A percentile compares a stretch with the other conserved stretches of the same genome.
phyloP scores from a whole-genome alignment of 2,797 vertebrate species.

The Buphagus erythrorhynchus region DNA sequence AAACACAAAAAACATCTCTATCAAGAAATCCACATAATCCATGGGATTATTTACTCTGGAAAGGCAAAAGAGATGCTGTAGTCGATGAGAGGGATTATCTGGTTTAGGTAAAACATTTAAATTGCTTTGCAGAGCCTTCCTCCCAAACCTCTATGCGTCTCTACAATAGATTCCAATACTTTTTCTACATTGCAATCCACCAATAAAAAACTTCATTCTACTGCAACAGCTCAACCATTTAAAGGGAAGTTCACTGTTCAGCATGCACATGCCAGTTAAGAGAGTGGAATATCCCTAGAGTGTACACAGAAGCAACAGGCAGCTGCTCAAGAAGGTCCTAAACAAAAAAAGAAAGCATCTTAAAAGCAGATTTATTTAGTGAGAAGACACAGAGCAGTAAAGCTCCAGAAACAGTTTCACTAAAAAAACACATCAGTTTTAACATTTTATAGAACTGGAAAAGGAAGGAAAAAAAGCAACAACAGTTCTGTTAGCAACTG shows the following conservation, averaged over 20 bases:
- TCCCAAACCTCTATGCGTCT: background rate
- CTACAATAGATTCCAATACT: background rate
- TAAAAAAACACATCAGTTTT: background rate
- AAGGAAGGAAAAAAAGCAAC: conserved; percentile 2
- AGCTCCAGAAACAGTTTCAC: conserved; percentile 40
- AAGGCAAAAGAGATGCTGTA: background rate
- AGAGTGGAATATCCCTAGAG: background rate
- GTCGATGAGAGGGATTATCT: background rate
- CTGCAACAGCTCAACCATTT: background rate
- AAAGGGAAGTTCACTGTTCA: background rate
- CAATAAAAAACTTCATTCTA: background rate
- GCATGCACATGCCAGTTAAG: conserved; percentile 32
- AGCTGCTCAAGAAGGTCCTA: conserved; percentile 33
- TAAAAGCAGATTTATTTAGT: conserved; percentile 11
- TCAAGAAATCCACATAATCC: background rate
- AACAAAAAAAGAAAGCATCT: background rate
- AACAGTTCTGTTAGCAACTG: conserved; percentile 58
- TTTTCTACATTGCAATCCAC: background rate
- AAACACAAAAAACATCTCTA: background rate
- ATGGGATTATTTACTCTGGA: background rate
- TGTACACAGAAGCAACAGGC: background rate
- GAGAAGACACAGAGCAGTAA: conserved; percentile 15
- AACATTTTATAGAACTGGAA: background rate
- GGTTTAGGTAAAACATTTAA: background rate
- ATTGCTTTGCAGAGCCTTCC: background rate